phyloP scores from a whole-genome alignment of 2,797 vertebrate genomes.

The Danio aesculapii region DNA sequence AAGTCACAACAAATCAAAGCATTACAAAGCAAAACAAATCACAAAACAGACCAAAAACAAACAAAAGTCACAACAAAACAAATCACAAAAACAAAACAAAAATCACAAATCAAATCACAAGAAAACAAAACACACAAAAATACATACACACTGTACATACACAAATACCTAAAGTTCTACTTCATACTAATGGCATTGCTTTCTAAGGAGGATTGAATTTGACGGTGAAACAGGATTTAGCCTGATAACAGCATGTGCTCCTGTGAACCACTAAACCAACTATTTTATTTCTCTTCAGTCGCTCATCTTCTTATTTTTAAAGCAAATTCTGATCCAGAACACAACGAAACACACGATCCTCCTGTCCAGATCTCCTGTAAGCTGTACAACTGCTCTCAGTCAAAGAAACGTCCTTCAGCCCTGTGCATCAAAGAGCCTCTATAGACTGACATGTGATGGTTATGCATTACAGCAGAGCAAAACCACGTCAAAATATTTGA shows the following conservation, averaged over 20 bases:
- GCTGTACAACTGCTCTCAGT: background rate
- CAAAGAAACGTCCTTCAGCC: background rate
- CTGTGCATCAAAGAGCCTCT: background rate
- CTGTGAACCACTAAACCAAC: background rate
- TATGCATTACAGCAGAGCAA: slow-evolving; percentile 18
- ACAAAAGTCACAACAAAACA: too few relatives aligned
- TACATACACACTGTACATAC: too few relatives aligned
- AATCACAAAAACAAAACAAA: too few relatives aligned
- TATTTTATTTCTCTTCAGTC: background rate
- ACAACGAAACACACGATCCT: background rate
- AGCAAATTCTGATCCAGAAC: background rate
- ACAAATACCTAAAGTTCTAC: background rate
- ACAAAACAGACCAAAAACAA: too few relatives aligned
- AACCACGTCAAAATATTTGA: slow-evolving; percentile 16
- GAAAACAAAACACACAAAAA: too few relatives aligned
- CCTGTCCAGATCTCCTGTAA: background rate
- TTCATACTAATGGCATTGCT: background rate
- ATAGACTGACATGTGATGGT: slow-evolving; percentile 21
- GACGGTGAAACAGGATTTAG: background rate
- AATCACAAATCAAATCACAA: too few relatives aligned
- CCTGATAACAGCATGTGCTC: background rate
- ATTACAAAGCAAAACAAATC: too few relatives aligned
- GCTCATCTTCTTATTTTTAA: background rate
- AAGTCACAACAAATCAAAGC: too few relatives aligned
- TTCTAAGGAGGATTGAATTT: background rate